Evolutionary conservation across 2,113 vertebrate species (phyloP), one percentile per base, ranked within the genome.

Genomic region (Gnathonemus echidnorhynchus): DNA sequence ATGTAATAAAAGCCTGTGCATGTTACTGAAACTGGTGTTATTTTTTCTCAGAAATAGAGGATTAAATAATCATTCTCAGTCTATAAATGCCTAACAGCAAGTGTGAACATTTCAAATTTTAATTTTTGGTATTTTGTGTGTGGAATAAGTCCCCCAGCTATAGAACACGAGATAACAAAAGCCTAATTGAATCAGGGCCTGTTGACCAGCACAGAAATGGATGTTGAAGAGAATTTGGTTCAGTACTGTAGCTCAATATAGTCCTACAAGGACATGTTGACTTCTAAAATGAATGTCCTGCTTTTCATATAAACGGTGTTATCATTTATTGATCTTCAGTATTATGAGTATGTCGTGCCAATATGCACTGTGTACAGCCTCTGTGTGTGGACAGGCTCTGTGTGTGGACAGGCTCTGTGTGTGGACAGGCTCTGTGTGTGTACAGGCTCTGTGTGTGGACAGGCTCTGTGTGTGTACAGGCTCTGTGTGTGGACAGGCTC

Each of bases 11-110:
- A 39, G 15, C 3, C 10, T 77, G 70, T 88, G 49, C 31, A 24
- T 21, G 27, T 89, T 52, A 89, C 70, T 86, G 56, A 90, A 70
- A 84, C 39, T 49, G 19, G 35, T 24, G 56, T 90, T 86, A 62
- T 70, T 85, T 46, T 31, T 46, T 70, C 13, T n/a, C n/a, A 46
- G 45, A 70, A 62, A 48, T 70, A 86, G 27, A 50, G 56, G n/a
- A 42, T 86, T 48, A 66, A 49, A 21, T 62, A 58, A 86, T 70
- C 15, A 58, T 7, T 45, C 11, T 35, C 49, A 42, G 87, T 46
- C 53, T 85, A 5, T 48, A 35, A 87, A 53, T 48, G 49, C 66
- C 62, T n/a, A 80, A 21, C 88, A 27, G 77, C 19, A 56, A 53
- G 19, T 17, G 2, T 11, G 50, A 17, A 19, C 49, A 83, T 31